Percentiles rank a stretch among this genome's conserved stretches.
Conservation (phyloP, 2,113 vertebrate genomes). For the Tenrec ecaudatus region DNA sequence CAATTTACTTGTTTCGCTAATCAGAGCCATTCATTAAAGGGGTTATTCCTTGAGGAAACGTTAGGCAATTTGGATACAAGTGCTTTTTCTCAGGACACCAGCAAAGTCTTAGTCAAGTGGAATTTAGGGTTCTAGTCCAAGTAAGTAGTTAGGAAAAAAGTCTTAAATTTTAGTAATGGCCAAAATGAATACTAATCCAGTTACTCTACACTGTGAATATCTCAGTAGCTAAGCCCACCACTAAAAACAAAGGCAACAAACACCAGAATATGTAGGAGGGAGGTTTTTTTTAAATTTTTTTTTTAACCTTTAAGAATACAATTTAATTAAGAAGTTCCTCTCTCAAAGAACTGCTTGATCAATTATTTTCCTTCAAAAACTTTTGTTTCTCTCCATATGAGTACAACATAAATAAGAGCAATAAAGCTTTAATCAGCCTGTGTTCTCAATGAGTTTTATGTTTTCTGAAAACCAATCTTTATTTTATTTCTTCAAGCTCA, state of each 20-base stretch:
- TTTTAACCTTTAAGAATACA: not conserved
- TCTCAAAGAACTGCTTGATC: slow-evolving; percentile 8
- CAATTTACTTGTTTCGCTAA: slow-evolving; percentile 20
- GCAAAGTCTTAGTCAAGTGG: slow-evolving; percentile 19
- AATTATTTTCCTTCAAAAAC: not conserved
- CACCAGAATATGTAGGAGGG: not conserved
- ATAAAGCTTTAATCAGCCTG: not conserved
- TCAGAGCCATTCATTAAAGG: slow-evolving; percentile 26
- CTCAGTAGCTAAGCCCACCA: not conserved
- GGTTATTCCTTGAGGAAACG: slow-evolving; percentile 1
- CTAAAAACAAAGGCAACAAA: not conserved
- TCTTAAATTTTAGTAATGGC: not conserved
- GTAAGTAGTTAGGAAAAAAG: not conserved
- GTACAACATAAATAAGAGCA: not conserved
- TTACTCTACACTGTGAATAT: not conserved
- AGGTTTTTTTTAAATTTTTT: not conserved
- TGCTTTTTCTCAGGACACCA: not conserved
- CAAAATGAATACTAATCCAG: not conserved
- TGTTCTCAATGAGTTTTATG: not conserved
- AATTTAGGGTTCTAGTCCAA: slow-evolving; percentile 4
- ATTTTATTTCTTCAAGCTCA: not conserved
- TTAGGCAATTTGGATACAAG: not conserved
- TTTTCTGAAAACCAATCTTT: slow-evolving; percentile 22
- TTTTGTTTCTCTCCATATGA: not conserved
- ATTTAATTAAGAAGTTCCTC: not conserved